phyloP scores from a whole-genome alignment of 1,140 invertebrate species.

The Neuroterus valhalla region DNA sequence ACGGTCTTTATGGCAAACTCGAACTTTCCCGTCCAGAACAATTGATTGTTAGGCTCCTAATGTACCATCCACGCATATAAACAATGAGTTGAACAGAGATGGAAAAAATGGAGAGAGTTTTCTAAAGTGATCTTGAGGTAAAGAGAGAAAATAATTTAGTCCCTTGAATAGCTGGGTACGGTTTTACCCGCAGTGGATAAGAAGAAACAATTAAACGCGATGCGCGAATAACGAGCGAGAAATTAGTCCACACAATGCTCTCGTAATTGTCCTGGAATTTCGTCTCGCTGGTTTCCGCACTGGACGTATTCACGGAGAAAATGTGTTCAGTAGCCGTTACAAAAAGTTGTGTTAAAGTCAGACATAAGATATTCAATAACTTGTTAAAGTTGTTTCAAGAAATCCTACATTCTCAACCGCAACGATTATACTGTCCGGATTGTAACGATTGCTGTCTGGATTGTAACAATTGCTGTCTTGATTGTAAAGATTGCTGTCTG shows the following conservation, averaged over 20 bases:
- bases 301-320: neutral
- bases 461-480: too few species aligned
- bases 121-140: neutral
- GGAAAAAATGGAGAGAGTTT: conserved; percentile 26
- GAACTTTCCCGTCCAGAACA: conserved; percentile 35
- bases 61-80: conserved; percentile 42
- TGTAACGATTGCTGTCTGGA: too few species aligned
- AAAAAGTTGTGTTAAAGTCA: too few species aligned
- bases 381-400: too few species aligned
- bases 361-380: too few species aligned
- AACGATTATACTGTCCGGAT: too few species aligned
- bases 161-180: conserved; percentile 41
- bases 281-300: conserved; percentile 7
- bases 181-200: conserved; percentile 35
- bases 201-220: conserved; percentile 51
- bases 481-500: too few species aligned
- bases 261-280: conserved; percentile 50
- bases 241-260: conserved; percentile 47
- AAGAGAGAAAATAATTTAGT: conserved; percentile 6
- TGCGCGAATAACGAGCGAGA: conserved; percentile 49
- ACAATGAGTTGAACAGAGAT: conserved; percentile 39
- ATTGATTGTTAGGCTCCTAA: conserved; percentile 55
- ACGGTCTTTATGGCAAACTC: neutral
- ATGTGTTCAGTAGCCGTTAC: too few species aligned
- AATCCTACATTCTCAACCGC: too few species aligned